Conservation (phyloP, 1,140 invertebrate species). For the Apis florea region DNA sequence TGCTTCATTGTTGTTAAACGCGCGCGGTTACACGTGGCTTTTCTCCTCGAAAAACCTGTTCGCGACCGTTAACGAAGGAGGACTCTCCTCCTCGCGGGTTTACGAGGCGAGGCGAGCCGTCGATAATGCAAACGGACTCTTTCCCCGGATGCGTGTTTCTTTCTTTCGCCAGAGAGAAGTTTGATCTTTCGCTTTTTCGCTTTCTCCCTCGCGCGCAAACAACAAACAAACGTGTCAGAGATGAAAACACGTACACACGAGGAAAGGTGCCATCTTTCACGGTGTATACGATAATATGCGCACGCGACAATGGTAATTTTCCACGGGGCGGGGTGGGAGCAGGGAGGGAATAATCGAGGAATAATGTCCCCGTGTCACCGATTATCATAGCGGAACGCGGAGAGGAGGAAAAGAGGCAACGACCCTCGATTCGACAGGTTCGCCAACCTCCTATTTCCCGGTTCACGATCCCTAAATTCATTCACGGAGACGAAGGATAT, state of each 20-base stretch:
- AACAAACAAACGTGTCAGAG: conserved; percentile 15
- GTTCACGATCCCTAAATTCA: no score
- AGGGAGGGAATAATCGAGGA: neutral
- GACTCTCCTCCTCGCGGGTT: no score
- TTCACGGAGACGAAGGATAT: no score
- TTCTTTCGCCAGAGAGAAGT: neutral
- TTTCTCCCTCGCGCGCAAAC: neutral
- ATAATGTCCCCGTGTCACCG: neutral
- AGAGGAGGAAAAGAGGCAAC: conserved; percentile 40
- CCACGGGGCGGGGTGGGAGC: no score
- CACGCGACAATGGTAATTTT: no score
- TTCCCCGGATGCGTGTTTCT: no score
- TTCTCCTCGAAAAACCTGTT: no score
- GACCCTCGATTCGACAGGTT: conserved; percentile 33
- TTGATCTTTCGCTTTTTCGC: neutral
- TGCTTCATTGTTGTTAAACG: no score
- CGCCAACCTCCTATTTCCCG: no score
- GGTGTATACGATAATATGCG: neutral
- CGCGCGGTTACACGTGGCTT: no score
- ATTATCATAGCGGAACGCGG: conserved; percentile 30
- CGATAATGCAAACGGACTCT: neutral
- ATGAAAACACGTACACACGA: neutral
- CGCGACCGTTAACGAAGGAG: no score
- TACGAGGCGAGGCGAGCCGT: no score
- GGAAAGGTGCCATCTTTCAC: neutral